Conservation (phyloP, 2,113 vertebrate species). For the Benitochromis conjunctus region DNA sequence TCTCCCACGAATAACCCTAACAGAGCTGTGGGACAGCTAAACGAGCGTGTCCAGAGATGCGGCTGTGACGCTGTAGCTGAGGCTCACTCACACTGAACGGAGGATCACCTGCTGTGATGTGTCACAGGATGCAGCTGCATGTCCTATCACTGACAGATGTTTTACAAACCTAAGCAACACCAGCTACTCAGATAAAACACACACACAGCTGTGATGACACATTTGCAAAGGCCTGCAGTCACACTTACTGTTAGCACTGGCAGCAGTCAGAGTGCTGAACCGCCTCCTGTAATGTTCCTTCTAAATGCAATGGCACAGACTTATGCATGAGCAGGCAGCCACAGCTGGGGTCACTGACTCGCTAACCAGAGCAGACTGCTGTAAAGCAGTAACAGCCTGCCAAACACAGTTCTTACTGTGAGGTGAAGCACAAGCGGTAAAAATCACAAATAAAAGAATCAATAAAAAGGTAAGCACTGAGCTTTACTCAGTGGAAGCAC, state of each 20-base stretch:
- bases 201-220: not conserved
- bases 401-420: not conserved
- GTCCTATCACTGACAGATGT: not conserved
- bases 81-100: rapidly evolving
- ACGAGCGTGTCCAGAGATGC: rapidly evolving
- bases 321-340: not conserved
- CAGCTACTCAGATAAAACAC: not conserved
- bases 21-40: not conserved
- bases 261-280: not conserved
- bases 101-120: not conserved
- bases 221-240: not conserved
- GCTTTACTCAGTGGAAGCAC: not conserved
- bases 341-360: not conserved
- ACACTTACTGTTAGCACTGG: not conserved
- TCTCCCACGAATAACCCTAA: too few relatives aligned
- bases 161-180: not conserved
- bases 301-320: not conserved
- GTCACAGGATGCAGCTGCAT: not conserved
- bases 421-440: not conserved
- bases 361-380: not conserved
- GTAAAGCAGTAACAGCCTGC: not conserved
- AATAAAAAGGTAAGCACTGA: not conserved
- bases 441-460: not conserved
- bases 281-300: not conserved
- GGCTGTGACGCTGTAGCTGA: rapidly evolving